Percentiles rank a stretch among this genome's conserved stretches.
These are phyloP conservation scores for Platygyra sinensis DNA, from an alignment of 64 coral and sea anemone species.

Conservation along the genomic window DNA sequence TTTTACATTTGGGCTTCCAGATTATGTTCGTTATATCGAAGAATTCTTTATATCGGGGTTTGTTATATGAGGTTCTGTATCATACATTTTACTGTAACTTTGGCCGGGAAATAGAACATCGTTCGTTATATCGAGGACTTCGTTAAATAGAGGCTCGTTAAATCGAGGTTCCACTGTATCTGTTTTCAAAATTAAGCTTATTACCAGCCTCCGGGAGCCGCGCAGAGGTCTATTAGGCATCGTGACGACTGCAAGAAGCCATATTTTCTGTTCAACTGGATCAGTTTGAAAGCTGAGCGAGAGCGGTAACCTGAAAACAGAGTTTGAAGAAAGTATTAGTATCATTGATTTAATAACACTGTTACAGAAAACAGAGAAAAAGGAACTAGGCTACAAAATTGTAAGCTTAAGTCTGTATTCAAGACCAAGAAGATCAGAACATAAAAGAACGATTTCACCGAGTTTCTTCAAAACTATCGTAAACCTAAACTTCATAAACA, in stretches of 20 bases:
- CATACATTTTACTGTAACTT: too few species aligned
- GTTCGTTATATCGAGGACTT: too few species aligned
- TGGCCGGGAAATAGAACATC: too few species aligned
- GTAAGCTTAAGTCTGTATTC: too few species aligned
- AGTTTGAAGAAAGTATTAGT: background rate
- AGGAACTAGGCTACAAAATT: background rate
- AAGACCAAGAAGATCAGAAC: too few species aligned
- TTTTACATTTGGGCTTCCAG: too few species aligned
- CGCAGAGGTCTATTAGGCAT: conserved; percentile 90
- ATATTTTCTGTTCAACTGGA: conserved; percentile 98
- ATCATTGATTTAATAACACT: too few species aligned
- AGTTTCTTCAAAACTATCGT: background rate
- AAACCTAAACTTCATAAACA: background rate
- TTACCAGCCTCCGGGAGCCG: conserved; percentile 94
- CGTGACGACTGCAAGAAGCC: conserved; percentile 87
- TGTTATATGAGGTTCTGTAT: too few species aligned
- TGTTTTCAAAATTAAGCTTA: background rate
- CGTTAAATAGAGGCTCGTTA: too few species aligned
- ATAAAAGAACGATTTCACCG: background rate
- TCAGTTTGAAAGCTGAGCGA: conserved; percentile 96
- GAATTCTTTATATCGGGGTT: too few species aligned
- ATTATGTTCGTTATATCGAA: too few species aligned
- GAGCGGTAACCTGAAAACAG: conserved; percentile 82
- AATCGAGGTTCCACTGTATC: too few species aligned
- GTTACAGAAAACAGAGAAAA: background rate